Percentiles rank a stretch among this genome's conserved stretches.
Evolutionary conservation across 2,113 vertebrate genomes (phyloP).

Genomic region (Zapus hudsonius): DNA sequence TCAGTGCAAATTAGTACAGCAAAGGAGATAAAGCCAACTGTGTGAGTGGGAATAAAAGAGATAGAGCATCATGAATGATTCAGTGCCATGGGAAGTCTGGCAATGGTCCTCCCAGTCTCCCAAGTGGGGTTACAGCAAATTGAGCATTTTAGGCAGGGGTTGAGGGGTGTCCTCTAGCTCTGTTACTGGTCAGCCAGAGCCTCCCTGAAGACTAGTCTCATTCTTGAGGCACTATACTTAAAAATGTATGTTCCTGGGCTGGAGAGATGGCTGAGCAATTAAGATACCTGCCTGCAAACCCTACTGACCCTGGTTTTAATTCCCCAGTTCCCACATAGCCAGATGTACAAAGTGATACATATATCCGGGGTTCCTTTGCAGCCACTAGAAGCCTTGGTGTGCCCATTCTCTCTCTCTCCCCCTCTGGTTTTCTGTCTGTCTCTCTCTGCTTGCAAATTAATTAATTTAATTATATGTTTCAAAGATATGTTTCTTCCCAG

Average conservation of each 20-base stretch:
- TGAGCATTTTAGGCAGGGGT: not conserved
- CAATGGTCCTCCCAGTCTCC: not conserved
- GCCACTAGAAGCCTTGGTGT: no score
- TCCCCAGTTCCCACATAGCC: no score
- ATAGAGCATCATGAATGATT: not conserved
- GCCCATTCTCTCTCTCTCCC: no score
- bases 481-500: not conserved
- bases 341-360: no score
- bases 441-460: no score
- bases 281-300: no score
- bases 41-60: not conserved
- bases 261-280: no score
- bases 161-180: not conserved
- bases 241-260: not conserved
- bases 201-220: not conserved
- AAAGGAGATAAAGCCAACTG: not conserved
- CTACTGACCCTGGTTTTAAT: no score
- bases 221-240: not conserved
- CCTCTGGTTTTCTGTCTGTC: no score
- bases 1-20: not conserved
- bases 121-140: not conserved
- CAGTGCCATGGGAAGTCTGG: not conserved
- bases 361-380: no score
- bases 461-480: not conserved
- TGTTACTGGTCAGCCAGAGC: not conserved